Base-by-base conservation (phyloP, 2,888 invertebrate genomes). In the Drosophila stalkeri region DNA sequence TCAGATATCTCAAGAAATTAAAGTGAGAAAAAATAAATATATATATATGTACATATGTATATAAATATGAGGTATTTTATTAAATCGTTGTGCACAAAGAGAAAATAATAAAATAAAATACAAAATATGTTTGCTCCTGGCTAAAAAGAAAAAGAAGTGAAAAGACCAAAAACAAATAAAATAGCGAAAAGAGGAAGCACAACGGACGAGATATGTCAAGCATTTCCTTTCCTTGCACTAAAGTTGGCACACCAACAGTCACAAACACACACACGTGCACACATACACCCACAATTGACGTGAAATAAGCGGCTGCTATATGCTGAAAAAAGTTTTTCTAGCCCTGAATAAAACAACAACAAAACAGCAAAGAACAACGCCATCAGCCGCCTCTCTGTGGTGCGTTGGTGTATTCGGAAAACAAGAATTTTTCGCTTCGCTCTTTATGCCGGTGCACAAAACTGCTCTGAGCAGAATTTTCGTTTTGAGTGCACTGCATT, bases 121-220 rank as follows among this genome's bases (percentile, higher is more conserved):
- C n/a, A 51, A 39, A 61, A 56, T 33, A 61, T 77, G 41, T 52
- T 77, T 77, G 52, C 23, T 69, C 59, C 56, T 64, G 66, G 77
- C 64, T 44, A 63, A 68, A 61, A 43, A 35, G 41, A 52, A 59
- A 64, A 67, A 18, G 7, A 18, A 51, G 18, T 12, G 66, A 49
- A 52, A 77, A 54, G 11, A 23, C 51, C 35, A 43, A 66, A 56
- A 63, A 46, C 63, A 71, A 70, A 77, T 35, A 62, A 64, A 72
- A 72, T 51, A 67, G 14, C 51, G 67, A 69, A 75, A 64, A 59
- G 59, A 75, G 80, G 71, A 70, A 71, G 75, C 64, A 66, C 75
- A 70, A 64, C 74, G 73, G 77, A 85, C 74, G 75, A 82, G 83
- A 80, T 76, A 76, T 88, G 86, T 85, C 80, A 81, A 81, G 86